Base-by-base conservation (phyloP, 2,113 vertebrate species). In the Acrocephalus arundinaceus region DNA sequence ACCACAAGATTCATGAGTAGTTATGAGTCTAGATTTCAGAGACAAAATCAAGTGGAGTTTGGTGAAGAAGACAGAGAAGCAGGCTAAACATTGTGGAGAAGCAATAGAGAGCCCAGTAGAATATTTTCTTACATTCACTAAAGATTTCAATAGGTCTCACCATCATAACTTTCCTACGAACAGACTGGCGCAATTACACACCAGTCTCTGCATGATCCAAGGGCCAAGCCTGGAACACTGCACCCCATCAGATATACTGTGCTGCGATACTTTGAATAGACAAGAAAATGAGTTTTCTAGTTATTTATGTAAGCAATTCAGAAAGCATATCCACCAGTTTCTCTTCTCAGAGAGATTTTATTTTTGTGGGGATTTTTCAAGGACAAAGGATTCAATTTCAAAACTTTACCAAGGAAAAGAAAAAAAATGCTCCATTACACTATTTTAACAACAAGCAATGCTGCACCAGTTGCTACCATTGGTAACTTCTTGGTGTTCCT, bases 291-390 rank as follows among this genome's bases (percentile, higher is more conserved):
- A 90, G 92, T 92, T 96, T 95, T 92, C 68, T 93, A 78, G 94
- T 96, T 96, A 96, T 95, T 95, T 95, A 96, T 94, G 92, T 92
- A 94, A 90, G 92, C 83, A 96, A 94, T 96, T 94, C 86, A 90
- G 88, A 86, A 92, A 84, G 86, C 66, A 85, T 41, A 78, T 89
- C 75, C 43, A 95, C 66, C 4, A 15, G 57, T 81, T 96, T 92
- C 82, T 93, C 71, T 74, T 94, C 88, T 81, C 73, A 25, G 37
- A 85, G 65, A 77, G 45, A 68, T 81, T 90, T 93, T 89, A 81
- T 79, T 90, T 93, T 92, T 89, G 83, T 77, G 52, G 23, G 28
- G 75, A 87, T 65, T 94, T 88, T 71, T 88, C 92, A 97, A 96
- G 92, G 93, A 94, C 87, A 95, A 83, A 92, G 23, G 25, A 66